Conservation (phyloP, 2,113 vertebrate species). For the Heterocephalus glaber region DNA sequence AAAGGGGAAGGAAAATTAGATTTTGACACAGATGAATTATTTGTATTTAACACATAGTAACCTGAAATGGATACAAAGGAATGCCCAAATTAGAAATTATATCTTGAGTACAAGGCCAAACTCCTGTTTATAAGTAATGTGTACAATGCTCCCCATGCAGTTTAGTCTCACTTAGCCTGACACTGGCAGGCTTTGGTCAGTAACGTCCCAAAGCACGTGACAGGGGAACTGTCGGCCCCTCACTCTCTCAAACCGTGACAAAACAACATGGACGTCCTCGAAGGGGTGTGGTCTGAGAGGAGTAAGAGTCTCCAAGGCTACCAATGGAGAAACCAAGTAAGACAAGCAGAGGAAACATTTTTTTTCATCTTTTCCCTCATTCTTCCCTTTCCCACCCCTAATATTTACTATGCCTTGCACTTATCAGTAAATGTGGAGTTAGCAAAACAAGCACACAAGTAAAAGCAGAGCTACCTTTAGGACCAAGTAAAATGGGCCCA, state of each 20-base stretch:
- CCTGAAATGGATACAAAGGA: conserved; percentile 48
- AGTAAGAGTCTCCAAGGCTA: not conserved
- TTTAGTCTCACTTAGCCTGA: not conserved
- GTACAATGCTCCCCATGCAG: not conserved
- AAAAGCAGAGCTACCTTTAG: not conserved
- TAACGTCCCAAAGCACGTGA: not conserved
- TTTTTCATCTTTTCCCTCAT: not conserved
- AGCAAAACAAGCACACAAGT: conserved; percentile 9
- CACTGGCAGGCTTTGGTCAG: not conserved
- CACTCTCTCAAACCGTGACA: not conserved
- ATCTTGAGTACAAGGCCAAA: not conserved
- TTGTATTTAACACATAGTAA: conserved; percentile 39
- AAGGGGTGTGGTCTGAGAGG: not conserved
- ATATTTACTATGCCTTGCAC: not conserved
- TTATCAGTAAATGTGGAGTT: conserved; percentile 11
- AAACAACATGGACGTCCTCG: not conserved
- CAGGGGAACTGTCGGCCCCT: not conserved
- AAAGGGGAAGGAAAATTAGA: conserved; percentile 60
- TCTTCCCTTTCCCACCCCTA: not conserved
- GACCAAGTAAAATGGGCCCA: not conserved
- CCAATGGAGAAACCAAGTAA: not conserved
- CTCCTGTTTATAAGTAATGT: not conserved
- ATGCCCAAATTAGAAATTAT: not conserved
- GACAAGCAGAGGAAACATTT: not conserved
- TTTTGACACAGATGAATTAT: conserved; percentile 56